A percentile compares a stretch with the other conserved stretches of the same genome.
These are phyloP conservation scores for Miichthys miiuy DNA, from an alignment of 2,797 vertebrate species.

Conservation along the genomic window DNA sequence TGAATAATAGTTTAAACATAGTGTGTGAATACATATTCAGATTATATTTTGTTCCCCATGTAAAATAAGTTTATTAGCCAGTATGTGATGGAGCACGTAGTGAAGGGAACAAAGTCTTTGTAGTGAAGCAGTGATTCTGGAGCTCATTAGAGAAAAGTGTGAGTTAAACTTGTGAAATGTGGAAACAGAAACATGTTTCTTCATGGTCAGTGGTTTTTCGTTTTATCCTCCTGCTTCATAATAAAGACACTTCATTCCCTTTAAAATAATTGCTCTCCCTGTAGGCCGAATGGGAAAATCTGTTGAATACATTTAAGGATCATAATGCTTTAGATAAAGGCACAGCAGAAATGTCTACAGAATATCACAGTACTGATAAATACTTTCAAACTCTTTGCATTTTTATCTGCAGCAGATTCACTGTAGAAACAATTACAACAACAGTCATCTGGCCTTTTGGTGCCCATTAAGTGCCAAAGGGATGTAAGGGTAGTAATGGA, in stretches of 20 bases:
- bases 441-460: background rate
- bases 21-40: background rate
- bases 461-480: slow-evolving; percentile 4
- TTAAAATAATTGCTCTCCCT: slow-evolving; percentile 6
- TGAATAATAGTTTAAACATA: background rate
- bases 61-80: background rate
- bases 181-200: slow-evolving; percentile 4
- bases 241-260: slow-evolving; percentile 24
- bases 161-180: slow-evolving; percentile 9
- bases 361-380: background rate
- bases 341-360: slow-evolving; percentile 1
- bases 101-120: slow-evolving; percentile 7
- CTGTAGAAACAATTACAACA: slow-evolving; percentile 4
- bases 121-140: slow-evolving; percentile 1
- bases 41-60: slow-evolving; percentile 11
- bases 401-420: background rate
- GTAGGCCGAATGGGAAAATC: slow-evolving; percentile 5
- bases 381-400: background rate
- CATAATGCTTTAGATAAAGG: slow-evolving; percentile 23
- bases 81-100: background rate
- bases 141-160: slow-evolving; percentile 5
- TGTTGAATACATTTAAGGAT: slow-evolving; percentile 23
- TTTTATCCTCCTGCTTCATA: slow-evolving; percentile 9
- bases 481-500: slow-evolving; percentile 7
- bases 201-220: slow-evolving; percentile 17